Conservation (phyloP, 2,113 vertebrate genomes). For the Sylvietta virens region DNA sequence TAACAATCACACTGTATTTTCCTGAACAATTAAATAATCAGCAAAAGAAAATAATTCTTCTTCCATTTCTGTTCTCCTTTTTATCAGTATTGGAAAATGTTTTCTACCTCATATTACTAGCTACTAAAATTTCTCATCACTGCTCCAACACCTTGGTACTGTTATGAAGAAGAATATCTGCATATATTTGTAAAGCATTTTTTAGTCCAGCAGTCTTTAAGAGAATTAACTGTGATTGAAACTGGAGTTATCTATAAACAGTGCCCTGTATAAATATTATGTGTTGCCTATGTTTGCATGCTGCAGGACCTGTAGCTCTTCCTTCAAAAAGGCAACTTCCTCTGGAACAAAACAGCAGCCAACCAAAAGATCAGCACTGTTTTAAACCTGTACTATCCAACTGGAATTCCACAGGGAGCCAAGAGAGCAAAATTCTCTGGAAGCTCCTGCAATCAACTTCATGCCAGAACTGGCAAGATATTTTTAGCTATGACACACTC, state of each 20-base stretch:
- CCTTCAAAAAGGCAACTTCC: neutral
- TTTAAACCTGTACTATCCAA: neutral
- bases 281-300: neutral
- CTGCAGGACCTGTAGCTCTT: neutral
- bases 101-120: neutral
- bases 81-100: neutral
- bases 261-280: neutral
- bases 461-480: neutral
- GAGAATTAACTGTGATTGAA: neutral
- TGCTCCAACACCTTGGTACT: neutral
- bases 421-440: neutral
- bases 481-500: neutral
- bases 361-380: neutral
- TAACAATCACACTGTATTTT: neutral
- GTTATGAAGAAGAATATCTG: neutral
- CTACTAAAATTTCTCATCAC: neutral
- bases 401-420: neutral
- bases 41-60: neutral
- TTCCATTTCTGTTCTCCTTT: neutral
- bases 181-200: neutral
- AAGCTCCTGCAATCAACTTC: neutral
- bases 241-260: neutral
- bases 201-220: neutral
- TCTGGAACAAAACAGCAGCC: neutral
- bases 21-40: neutral